A percentile compares a stretch with the other conserved stretches of the same genome.
phyloP scores from a whole-genome alignment of 2,113 vertebrate species.

The Petroica traversi region DNA sequence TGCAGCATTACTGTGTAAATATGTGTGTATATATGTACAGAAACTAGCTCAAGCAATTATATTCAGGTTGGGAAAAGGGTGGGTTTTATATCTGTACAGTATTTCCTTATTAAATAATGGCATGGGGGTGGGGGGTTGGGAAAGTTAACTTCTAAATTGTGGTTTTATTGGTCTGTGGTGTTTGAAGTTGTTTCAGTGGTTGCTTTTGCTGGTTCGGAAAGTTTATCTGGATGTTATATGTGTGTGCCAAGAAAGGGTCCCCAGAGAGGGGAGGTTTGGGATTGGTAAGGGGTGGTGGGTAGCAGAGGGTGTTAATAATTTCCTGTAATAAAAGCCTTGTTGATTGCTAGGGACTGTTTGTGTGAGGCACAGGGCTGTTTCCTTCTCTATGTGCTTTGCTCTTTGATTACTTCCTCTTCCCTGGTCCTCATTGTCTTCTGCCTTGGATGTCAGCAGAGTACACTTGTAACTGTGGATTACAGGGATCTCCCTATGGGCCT shows the following conservation, averaged over 20 bases:
- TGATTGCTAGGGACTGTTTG: slow-evolving; percentile 68
- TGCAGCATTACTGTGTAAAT: slow-evolving; percentile 66
- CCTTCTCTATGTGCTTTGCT: slow-evolving; percentile 50
- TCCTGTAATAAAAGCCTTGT: slow-evolving; percentile 68
- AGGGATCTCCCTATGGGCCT: not conserved
- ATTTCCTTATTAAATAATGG: slow-evolving; percentile 73
- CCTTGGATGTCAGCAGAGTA: not conserved
- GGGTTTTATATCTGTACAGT: slow-evolving; percentile 72
- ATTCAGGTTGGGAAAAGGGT: slow-evolving; percentile 72
- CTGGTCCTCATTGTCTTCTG: slow-evolving; percentile 3
- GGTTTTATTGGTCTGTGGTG: slow-evolving; percentile 74
- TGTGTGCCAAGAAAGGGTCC: slow-evolving; percentile 72
- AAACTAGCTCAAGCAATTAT: slow-evolving; percentile 63
- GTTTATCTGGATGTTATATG: slow-evolving; percentile 73
- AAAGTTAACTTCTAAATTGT: slow-evolving; percentile 71
- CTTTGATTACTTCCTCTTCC: slow-evolving; percentile 39
- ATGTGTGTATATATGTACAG: slow-evolving; percentile 68
- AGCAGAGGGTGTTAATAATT: slow-evolving; percentile 70
- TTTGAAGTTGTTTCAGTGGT: slow-evolving; percentile 76
- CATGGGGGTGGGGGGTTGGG: slow-evolving; percentile 63
- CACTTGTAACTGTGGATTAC: not conserved
- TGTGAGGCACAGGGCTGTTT: slow-evolving; percentile 64
- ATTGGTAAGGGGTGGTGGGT: slow-evolving; percentile 61
- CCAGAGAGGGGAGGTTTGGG: slow-evolving; percentile 65
- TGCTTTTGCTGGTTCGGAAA: slow-evolving; percentile 74